phyloP scores from a whole-genome alignment of 2,888 invertebrate species.

The Podotricha telesiphe region DNA sequence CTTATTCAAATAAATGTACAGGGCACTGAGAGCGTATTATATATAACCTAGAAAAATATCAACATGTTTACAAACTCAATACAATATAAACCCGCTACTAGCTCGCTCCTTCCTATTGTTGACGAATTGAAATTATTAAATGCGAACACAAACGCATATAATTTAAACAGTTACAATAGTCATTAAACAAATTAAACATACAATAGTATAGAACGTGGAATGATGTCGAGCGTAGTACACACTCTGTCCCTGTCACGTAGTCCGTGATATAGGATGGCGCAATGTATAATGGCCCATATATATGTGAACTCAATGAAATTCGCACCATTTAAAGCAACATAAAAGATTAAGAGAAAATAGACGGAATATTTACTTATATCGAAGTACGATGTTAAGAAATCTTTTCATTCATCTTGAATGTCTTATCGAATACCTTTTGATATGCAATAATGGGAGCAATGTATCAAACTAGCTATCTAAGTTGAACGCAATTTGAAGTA shows the following conservation, averaged over 20 bases:
- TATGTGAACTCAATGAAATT: conserved; percentile 39
- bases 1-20: background rate
- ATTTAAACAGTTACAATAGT: conserved; percentile 12
- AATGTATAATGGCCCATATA: conserved; percentile 39
- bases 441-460: conserved; percentile 81
- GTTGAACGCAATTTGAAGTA: conserved; percentile 83
- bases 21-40: background rate
- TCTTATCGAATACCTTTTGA: conserved; percentile 75
- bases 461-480: conserved; percentile 82
- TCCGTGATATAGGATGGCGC: conserved; percentile 62
- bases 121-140: background rate
- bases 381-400: conserved; percentile 28
- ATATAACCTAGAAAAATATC: background rate
- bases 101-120: background rate
- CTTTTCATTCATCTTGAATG: conserved; percentile 60
- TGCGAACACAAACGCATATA: background rate
- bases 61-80: background rate
- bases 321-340: conserved; percentile 36
- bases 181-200: conserved; percentile 46
- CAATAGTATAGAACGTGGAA: conserved; percentile 54
- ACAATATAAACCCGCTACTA: background rate
- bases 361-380: background rate
- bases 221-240: conserved; percentile 50
- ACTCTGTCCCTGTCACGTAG: conserved; percentile 59
- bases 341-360: conserved; percentile 8